Evolutionary conservation across 2,113 vertebrate genomes (phyloP).

Genomic region (Promerops cafer): DNA sequence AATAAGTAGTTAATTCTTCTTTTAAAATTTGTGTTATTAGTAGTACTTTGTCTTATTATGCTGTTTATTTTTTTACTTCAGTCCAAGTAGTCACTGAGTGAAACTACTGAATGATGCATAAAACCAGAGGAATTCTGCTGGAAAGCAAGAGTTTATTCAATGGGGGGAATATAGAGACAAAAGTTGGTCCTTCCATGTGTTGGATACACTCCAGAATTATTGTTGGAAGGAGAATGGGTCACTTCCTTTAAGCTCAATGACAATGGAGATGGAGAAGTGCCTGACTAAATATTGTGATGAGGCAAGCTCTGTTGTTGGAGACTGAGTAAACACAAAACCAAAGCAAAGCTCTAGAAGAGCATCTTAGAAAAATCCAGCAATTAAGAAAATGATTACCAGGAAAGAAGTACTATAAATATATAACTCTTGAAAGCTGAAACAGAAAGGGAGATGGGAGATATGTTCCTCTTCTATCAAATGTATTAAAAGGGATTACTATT

Average conservation of each 20-base stretch:
- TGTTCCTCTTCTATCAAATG: not conserved
- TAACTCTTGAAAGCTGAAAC: slow-evolving; percentile 18
- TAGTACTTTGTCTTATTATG: not conserved
- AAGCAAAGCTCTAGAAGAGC: not conserved
- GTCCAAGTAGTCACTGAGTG: not conserved
- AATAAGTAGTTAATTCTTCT: not conserved
- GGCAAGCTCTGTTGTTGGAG: not conserved
- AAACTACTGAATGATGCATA: not conserved
- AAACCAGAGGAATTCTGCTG: not conserved
- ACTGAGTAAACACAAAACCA: not conserved
- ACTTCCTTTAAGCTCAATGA: not conserved
- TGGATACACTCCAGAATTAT: not conserved
- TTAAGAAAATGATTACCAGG: not conserved
- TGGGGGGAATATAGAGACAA: accelerated
- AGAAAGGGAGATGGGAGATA: not conserved
- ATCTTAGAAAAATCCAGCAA: not conserved
- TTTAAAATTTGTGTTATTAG: not conserved
- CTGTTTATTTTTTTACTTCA: not conserved
- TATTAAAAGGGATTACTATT: not conserved
- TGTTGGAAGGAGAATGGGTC: not conserved
- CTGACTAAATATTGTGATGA: not conserved
- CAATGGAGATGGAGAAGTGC: not conserved
- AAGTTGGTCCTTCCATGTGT: not conserved
- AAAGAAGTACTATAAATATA: not conserved
- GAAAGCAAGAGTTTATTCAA: not conserved